phyloP scores from a whole-genome alignment of 2,888 invertebrate genomes.

The Metacarcinus magister region DNA sequence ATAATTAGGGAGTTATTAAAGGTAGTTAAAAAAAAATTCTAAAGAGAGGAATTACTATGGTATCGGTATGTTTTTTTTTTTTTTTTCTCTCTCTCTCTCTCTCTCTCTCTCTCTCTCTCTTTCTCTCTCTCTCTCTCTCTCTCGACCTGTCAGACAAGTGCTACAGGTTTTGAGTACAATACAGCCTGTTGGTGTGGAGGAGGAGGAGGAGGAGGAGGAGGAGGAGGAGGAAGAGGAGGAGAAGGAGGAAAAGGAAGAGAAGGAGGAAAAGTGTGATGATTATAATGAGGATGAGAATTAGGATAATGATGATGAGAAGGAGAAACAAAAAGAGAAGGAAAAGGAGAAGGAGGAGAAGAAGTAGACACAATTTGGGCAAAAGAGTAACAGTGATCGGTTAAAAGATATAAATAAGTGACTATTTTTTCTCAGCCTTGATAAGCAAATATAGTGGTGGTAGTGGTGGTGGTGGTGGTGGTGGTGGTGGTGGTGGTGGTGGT shows the following conservation, averaged over 20 bases:
- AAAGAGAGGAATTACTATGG: background rate
- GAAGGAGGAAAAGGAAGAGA: too few relatives aligned
- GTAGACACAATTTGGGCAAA: background rate
- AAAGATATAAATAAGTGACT: background rate
- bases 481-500: background rate
- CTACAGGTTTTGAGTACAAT: slow-evolving; percentile 15
- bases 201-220: too few relatives aligned
- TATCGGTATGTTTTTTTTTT: background rate
- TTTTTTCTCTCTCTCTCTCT: slow-evolving; percentile 12
- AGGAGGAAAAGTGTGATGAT: too few relatives aligned
- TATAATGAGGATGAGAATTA: too few relatives aligned
- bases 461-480: background rate
- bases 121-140: slow-evolving; percentile 8
- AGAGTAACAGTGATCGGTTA: too few relatives aligned
- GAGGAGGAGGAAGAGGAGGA: background rate
- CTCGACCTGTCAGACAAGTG: slow-evolving; percentile 9
- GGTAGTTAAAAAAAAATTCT: too few relatives aligned
- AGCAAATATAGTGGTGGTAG: background rate
- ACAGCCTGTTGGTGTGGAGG: background rate
- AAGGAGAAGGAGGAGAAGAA: background rate
- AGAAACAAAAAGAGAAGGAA: background rate
- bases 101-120: background rate
- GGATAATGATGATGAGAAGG: too few relatives aligned
- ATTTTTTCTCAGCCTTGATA: background rate
- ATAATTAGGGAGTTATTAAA: too few relatives aligned